Percentiles rank a stretch among this genome's conserved stretches.
Evolutionary conservation across 2,113 vertebrate genomes (phyloP).

Genomic region (Eptesicus fuscus): DNA sequence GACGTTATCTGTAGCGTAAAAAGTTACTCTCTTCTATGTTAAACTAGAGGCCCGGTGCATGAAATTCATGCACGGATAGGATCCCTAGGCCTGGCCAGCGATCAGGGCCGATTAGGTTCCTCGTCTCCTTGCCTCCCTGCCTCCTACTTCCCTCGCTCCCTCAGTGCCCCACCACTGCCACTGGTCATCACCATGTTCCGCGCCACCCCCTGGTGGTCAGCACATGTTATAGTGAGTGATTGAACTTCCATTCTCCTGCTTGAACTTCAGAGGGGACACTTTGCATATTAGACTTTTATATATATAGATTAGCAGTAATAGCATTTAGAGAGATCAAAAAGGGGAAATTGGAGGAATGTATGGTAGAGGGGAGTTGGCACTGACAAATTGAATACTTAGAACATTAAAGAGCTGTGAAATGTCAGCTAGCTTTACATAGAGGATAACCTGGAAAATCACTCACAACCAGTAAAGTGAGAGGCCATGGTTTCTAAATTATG

Average conservation of each 20-base stretch:
- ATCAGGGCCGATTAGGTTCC: too few relatives aligned
- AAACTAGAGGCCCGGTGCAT: not conserved
- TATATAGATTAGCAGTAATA: not conserved
- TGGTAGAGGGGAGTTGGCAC: not conserved
- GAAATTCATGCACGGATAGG: too few relatives aligned
- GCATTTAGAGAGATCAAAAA: not conserved
- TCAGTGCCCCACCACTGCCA: too few relatives aligned
- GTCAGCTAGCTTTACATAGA: not conserved
- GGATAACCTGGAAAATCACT: not conserved
- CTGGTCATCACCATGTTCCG: too few relatives aligned
- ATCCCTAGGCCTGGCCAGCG: too few relatives aligned
- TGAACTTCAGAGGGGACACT: too few relatives aligned
- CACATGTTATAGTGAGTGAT: too few relatives aligned
- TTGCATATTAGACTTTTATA: too few relatives aligned
- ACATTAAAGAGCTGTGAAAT: not conserved
- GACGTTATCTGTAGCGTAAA: not conserved
- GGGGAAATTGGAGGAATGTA: not conserved
- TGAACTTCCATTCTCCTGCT: too few relatives aligned
- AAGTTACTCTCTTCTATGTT: not conserved
- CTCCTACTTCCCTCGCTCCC: too few relatives aligned
- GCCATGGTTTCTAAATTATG: not conserved
- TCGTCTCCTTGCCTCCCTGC: too few relatives aligned
- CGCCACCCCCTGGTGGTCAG: too few relatives aligned
- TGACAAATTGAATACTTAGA: not conserved
- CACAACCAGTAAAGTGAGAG: not conserved